These are phyloP conservation scores for Equus przewalskii DNA, from an alignment of 2,113 vertebrate species.

Conservation along the genomic window DNA sequence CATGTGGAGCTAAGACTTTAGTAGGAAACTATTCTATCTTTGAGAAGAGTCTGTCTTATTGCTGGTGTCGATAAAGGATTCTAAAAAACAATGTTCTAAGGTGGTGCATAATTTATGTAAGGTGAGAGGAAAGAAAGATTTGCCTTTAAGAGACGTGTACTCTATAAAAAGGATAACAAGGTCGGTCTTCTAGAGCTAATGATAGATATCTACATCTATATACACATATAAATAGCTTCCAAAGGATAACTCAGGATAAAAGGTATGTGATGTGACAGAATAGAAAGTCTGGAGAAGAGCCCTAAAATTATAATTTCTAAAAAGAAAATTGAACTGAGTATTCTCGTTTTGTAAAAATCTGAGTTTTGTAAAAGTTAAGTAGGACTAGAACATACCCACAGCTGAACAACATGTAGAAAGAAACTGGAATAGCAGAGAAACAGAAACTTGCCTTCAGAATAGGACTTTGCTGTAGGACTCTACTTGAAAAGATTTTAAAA, in stretches of 20 bases:
- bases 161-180: background rate
- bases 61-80: background rate
- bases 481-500: constrained; percentile 26
- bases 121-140: background rate
- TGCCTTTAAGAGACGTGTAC: background rate
- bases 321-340: background rate
- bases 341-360: no score
- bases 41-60: background rate
- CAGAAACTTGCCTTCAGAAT: background rate
- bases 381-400: background rate
- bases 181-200: background rate
- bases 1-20: background rate
- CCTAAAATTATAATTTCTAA: background rate
- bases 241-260: background rate
- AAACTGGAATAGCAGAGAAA: background rate
- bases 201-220: background rate
- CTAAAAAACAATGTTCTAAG: background rate
- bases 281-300: background rate
- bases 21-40: background rate
- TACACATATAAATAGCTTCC: background rate
- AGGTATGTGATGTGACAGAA: background rate
- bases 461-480: background rate
- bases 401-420: background rate
- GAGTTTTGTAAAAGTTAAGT: background rate
- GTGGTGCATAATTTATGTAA: background rate